These are phyloP conservation scores for Nibea albiflora DNA, from an alignment of 2,113 vertebrate genomes.

Conservation along the genomic window DNA sequence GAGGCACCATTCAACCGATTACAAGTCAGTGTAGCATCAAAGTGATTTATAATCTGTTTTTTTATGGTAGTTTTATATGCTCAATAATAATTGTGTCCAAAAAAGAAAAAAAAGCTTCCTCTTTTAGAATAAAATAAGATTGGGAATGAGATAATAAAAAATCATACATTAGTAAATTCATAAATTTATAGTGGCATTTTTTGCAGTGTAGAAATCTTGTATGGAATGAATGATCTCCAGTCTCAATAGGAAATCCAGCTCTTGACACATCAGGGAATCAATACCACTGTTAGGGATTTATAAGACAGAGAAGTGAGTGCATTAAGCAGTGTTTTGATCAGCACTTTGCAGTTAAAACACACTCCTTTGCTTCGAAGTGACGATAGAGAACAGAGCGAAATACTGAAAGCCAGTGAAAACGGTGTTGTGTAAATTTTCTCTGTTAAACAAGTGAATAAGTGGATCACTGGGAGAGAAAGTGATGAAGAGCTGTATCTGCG, in stretches of 20 bases:
- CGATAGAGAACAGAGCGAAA: conserved; percentile 51
- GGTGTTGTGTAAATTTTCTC: background rate
- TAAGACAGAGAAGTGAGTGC: conserved; percentile 33
- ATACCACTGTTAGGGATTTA: conserved; percentile 25
- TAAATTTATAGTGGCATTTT: background rate
- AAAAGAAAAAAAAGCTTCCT: background rate
- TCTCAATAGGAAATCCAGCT: conserved; percentile 32
- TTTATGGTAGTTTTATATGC: too few species aligned
- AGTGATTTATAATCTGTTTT: too few species aligned
- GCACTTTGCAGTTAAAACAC: conserved; percentile 58
- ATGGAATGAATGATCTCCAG: conserved; percentile 7
- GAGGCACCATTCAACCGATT: too few species aligned
- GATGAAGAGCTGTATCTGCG: conserved; percentile 6
- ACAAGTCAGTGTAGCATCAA: too few species aligned
- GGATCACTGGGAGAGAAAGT: conserved; percentile 3
- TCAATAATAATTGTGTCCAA: too few species aligned
- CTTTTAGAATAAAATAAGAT: background rate
- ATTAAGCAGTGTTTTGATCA: conserved; percentile 65
- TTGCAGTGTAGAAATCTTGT: conserved; percentile 3
- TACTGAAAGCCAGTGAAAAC: background rate
- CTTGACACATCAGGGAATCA: conserved; percentile 46
- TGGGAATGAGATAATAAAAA: background rate
- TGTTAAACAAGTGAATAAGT: conserved; percentile 18
- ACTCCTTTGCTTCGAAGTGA: conserved; percentile 51
- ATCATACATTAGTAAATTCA: too few species aligned